A percentile compares a stretch with the other conserved stretches of the same genome.
Conservation (phyloP, 2,113 vertebrate species). For the Dipodomys ordii region DNA sequence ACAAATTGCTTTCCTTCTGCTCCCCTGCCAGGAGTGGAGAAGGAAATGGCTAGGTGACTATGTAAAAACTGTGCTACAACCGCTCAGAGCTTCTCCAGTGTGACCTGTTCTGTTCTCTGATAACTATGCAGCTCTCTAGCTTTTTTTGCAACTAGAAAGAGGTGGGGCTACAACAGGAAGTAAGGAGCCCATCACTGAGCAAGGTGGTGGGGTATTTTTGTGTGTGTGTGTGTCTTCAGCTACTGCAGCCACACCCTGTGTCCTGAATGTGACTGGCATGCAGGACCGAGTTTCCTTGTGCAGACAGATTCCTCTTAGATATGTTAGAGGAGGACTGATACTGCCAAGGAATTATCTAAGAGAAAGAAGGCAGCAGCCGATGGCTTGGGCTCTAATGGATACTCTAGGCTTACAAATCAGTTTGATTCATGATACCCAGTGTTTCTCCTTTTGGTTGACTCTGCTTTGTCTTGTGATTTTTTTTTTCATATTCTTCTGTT, state of each 20-base stretch:
- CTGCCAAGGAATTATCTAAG: neutral
- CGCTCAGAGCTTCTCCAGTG: neutral
- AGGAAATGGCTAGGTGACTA: neutral
- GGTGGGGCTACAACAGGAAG: neutral
- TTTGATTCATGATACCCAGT: neutral
- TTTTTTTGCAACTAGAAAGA: neutral
- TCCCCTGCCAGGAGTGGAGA: neutral
- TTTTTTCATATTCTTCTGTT: neutral
- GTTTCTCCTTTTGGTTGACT: neutral
- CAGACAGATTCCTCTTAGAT: neutral
- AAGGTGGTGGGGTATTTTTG: neutral
- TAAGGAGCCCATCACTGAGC: neutral
- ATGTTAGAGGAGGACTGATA: neutral
- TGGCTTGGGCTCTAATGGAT: neutral
- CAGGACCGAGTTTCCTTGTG: neutral
- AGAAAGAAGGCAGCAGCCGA: neutral
- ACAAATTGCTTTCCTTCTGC: neutral
- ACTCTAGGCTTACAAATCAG: neutral
- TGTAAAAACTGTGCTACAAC: neutral
- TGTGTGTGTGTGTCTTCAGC: neutral
- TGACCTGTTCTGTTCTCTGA: neutral
- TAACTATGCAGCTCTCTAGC: neutral
- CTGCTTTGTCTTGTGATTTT: neutral
- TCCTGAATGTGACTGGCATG: neutral
- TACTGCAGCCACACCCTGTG: slow-evolving; percentile 19